Conservation (phyloP, 2,888 invertebrate genomes). For the Drosophila infuscata region DNA sequence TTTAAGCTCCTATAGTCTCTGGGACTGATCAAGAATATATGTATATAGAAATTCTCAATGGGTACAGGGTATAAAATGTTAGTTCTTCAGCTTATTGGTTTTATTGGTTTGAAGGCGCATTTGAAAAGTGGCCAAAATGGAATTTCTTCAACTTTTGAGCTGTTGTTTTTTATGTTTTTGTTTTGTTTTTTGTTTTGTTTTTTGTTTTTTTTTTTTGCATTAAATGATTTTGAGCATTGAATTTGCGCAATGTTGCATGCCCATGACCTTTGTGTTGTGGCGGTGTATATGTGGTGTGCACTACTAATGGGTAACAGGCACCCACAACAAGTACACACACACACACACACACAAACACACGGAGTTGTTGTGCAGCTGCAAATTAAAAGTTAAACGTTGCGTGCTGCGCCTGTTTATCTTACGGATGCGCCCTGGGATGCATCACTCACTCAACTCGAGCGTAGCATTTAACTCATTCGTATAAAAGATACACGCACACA, state of each 20-base stretch:
- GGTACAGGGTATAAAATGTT: neutral
- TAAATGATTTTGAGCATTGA: slow-evolving; percentile 58
- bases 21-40: neutral
- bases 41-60: neutral
- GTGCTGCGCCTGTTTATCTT: slow-evolving; percentile 79
- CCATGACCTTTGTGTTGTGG: slow-evolving; percentile 67
- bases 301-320: slow-evolving; percentile 26
- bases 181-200: slow-evolving; percentile 13
- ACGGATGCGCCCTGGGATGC: slow-evolving; percentile 81
- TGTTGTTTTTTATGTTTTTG: slow-evolving; percentile 3
- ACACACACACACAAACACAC: slow-evolving; percentile 2
- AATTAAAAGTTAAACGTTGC: slow-evolving; percentile 82
- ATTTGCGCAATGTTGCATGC: slow-evolving; percentile 68
- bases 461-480: slow-evolving; percentile 79
- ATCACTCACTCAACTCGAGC: slow-evolving; percentile 81
- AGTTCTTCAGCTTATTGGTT: neutral
- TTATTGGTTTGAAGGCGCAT: too few relatives aligned
- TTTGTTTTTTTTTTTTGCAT: slow-evolving; percentile 25
- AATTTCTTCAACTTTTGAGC: neutral
- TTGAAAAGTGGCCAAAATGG: too few relatives aligned
- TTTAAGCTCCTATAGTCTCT: too few relatives aligned
- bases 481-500: slow-evolving; percentile 72
- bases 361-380: slow-evolving; percentile 57
- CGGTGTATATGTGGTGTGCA: slow-evolving; percentile 5
- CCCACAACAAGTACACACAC: slow-evolving; percentile 36